Evolutionary conservation across 2,797 vertebrate species (phyloP), one percentile per base, ranked within the genome.

Genomic region (Propithecus deckenii): DNA sequence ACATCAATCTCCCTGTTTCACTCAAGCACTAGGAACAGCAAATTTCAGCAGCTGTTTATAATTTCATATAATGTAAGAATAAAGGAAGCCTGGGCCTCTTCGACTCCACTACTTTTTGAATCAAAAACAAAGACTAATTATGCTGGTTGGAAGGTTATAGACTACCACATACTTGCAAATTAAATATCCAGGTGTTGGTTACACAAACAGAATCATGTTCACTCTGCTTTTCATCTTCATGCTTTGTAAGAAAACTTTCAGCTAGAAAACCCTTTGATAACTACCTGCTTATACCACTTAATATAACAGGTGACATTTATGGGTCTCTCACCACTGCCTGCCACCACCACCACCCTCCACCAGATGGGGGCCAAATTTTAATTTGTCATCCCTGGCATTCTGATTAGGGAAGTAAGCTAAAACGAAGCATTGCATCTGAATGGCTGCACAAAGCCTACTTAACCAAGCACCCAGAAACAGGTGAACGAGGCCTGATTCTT

Each of bases 201-300:
- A 25, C 35, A 50, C 48, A 57, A 23, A 12, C 38, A 30, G 59
- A 69, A 25, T n/a, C 95, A 71, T 89, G 35, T 48, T 57, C 79
- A 35, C 10, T 48, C 46, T 15, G 15, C 30, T 41, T 43, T 17
- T 38, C 69, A 20, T 71, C n/a, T 76, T 22, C 74, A 23, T 43
- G 86, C 69, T 95, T 88, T 50, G 12, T 32, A 61, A 89, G 96
- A 94, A 41, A 97, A 85, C 55, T 75, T 96, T 93, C 20, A 94
- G n/a, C 55, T 83, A 48, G 0, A 1, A 74, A 76, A 80, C 5
- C 15, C 46, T 83, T 89, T 76, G 93, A 81, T 81, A 87, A 97
- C 79, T 91, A 48, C 38, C 63, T 61, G 89, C 25, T 59, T 9
- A 12, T 28, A 97, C 79, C 89, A 52, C 35, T 75, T 91, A 91